Evolutionary conservation across 30 jellyfish, hydroid and myxozoan species (phyloP).

Genomic region (Pelagia noctiluca): DNA sequence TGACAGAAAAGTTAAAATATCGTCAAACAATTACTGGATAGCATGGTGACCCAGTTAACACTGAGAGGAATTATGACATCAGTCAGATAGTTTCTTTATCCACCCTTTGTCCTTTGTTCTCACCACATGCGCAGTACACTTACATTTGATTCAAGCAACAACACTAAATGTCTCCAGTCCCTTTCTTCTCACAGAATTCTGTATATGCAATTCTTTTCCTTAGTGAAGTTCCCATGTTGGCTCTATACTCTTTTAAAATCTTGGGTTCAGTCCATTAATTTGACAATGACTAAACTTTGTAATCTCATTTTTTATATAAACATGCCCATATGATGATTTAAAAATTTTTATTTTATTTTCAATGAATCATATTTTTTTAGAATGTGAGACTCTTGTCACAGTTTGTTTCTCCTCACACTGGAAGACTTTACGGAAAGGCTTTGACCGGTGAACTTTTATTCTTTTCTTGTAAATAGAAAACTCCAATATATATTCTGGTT

Average conservation of each 20-base stretch:
- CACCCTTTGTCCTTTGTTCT: too few relatives aligned
- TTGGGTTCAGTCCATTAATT: not conserved
- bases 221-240: not conserved
- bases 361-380: constrained; percentile 20
- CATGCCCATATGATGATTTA: not conserved
- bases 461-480: not conserved
- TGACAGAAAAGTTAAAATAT: too few relatives aligned
- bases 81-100: too few relatives aligned
- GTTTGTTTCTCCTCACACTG: constrained; percentile 96
- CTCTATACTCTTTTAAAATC: not conserved
- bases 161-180: too few relatives aligned
- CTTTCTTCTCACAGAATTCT: not conserved
- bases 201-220: not conserved
- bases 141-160: too few relatives aligned
- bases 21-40: too few relatives aligned
- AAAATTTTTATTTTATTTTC: too few relatives aligned
- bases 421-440: constrained; percentile 85
- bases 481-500: too few relatives aligned
- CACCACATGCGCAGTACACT: too few relatives aligned
- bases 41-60: too few relatives aligned
- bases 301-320: not conserved
- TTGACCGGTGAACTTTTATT: constrained; percentile 66
- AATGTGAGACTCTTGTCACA: constrained; percentile 91
- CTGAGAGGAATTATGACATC: too few relatives aligned
- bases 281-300: not conserved